Percentiles rank a stretch among this genome's conserved stretches.
Evolutionary conservation across 2,888 invertebrate genomes (phyloP).

Genomic region (Leucoma salicis): DNA sequence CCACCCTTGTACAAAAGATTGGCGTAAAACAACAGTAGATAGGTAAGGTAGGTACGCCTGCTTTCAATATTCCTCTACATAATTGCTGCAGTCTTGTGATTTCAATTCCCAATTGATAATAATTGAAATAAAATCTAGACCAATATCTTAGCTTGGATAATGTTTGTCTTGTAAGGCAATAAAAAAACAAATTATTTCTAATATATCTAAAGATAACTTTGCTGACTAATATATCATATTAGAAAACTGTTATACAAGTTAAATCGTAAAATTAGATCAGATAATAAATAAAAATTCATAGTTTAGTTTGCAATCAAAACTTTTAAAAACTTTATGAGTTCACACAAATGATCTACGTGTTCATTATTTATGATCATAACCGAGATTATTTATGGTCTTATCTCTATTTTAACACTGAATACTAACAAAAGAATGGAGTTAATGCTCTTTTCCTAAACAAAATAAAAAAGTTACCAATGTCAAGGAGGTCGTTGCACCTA

Average conservation of each 20-base stretch:
- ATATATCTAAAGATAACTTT: no score
- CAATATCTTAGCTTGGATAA: no score
- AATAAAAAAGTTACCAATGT: slow-evolving; percentile 8
- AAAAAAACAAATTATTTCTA: no score
- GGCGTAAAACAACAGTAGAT: no score
- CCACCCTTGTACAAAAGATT: no score
- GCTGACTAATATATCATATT: no score
- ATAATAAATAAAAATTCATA: background rate
- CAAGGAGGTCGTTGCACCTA: slow-evolving; percentile 37
- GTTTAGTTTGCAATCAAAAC: slow-evolving; percentile 1
- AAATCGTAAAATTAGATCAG: background rate
- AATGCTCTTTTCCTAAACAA: slow-evolving; percentile 6
- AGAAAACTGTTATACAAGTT: background rate
- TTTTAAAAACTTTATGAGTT: slow-evolving; percentile 4
- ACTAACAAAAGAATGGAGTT: slow-evolving; percentile 12
- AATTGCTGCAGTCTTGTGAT: no score
- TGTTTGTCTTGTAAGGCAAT: no score
- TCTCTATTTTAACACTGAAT: background rate
- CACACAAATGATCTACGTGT: slow-evolving; percentile 3
- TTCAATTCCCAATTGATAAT: no score
- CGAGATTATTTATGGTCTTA: slow-evolving; percentile 6
- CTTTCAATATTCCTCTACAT: no score
- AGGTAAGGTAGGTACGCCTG: no score
- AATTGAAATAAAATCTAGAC: no score
- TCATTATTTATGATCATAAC: slow-evolving; percentile 10